Conservation (phyloP, 2,888 invertebrate species). For the Drosophila leonis region DNA sequence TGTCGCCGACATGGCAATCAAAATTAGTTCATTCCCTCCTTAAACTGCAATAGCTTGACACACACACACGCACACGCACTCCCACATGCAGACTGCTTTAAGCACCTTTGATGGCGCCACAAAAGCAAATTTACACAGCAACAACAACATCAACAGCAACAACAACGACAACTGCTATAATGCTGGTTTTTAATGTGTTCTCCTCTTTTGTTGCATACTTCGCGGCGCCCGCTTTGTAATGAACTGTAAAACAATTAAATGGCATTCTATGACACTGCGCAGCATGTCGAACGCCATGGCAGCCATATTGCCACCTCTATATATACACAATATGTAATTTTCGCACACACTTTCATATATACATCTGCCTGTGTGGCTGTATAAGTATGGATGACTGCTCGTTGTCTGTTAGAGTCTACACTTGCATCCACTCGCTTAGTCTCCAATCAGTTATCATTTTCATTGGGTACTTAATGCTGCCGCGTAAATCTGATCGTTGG, state of each 20-base stretch:
- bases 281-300: background rate
- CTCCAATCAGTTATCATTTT: constrained; percentile 4
- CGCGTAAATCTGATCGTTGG: background rate
- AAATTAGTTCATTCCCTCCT: constrained; percentile 18
- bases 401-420: constrained; percentile 4
- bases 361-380: background rate
- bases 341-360: background rate
- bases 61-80: background rate
- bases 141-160: constrained; percentile 7
- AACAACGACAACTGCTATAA: background rate
- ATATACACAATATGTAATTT: constrained; percentile 7
- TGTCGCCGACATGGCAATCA: background rate
- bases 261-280: constrained; percentile 28
- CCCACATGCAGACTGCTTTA: constrained; percentile 11
- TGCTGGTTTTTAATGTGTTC: constrained; percentile 35
- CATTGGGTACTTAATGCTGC: background rate
- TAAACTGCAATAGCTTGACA: constrained; percentile 10
- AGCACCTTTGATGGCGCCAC: constrained; percentile 40
- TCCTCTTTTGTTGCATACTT: constrained; percentile 40
- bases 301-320: background rate
- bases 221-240: constrained; percentile 28
- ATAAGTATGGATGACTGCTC: background rate
- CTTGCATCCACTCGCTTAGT: background rate
- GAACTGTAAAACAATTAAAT: constrained; percentile 47
- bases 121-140: constrained; percentile 26